Evolutionary conservation across 1,140 invertebrate genomes (phyloP).

Genomic region (Orussus abietinus): DNA sequence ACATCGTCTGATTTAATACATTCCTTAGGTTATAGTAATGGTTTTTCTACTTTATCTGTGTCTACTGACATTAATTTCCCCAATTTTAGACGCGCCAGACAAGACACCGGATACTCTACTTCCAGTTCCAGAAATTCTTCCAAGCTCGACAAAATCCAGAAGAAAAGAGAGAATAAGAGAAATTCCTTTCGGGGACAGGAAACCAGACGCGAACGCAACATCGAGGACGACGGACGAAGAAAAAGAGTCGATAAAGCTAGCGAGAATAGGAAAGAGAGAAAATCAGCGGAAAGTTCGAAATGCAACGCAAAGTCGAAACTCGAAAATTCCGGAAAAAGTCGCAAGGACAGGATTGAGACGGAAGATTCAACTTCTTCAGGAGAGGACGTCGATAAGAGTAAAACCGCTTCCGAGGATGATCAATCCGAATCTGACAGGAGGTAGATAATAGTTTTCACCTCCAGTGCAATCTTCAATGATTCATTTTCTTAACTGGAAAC

Average conservation of each 20-base stretch:
- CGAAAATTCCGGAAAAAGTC: neutral
- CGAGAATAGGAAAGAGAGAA: neutral
- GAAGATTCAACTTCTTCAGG: constrained; percentile 9
- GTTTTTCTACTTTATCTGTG: no score
- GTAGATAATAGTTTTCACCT: constrained; percentile 16
- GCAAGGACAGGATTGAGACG: neutral
- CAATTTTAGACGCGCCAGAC: no score
- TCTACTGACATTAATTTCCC: no score
- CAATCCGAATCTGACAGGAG: constrained; percentile 30
- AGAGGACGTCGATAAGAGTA: constrained; percentile 14
- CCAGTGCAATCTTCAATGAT: neutral
- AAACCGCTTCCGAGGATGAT: constrained; percentile 22
- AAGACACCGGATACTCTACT: constrained; percentile 65
- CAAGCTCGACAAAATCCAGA: constrained; percentile 25
- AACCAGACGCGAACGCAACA: constrained; percentile 1
- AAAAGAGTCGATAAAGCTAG: constrained; percentile 8
- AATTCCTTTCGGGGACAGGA: neutral
- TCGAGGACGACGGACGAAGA: constrained; percentile 18
- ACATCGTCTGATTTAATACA: no score
- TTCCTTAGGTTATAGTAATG: no score
- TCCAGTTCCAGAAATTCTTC: constrained; percentile 57
- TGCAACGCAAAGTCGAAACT: neutral
- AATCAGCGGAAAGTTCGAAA: neutral
- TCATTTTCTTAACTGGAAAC: constrained; percentile 3
- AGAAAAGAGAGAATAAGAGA: constrained; percentile 8